phyloP scores from a whole-genome alignment of 2,888 invertebrate species.

The Diarsia rubi region DNA sequence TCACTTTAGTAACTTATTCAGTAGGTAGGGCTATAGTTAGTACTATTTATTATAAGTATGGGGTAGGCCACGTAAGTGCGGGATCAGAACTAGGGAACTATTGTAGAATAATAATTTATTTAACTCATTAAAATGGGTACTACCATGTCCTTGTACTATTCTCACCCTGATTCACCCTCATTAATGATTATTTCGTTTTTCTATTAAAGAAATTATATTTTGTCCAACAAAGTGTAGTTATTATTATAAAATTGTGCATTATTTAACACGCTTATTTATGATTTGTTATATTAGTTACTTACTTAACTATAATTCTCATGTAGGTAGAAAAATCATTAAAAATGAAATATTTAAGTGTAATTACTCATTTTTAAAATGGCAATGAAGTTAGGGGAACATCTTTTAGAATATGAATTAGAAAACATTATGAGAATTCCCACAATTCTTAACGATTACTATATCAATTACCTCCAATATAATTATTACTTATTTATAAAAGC shows the following conservation, averaged over 20 bases:
- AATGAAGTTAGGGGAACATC: slow-evolving; percentile 55
- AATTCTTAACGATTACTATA: slow-evolving; percentile 7
- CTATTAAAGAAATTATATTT: slow-evolving; percentile 11
- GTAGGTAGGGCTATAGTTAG: slow-evolving; percentile 57
- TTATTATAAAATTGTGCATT: slow-evolving; percentile 20
- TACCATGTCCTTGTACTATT: slow-evolving; percentile 25
- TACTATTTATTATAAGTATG: slow-evolving; percentile 44
- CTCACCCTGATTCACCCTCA: neutral
- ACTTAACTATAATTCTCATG: slow-evolving; percentile 11
- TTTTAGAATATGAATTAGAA: slow-evolving; percentile 34
- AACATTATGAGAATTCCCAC: slow-evolving; percentile 13
- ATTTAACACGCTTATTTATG: slow-evolving; percentile 32
- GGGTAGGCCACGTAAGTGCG: slow-evolving; percentile 64
- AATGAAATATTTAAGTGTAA: slow-evolving; percentile 39
- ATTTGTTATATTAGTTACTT: slow-evolving; percentile 20
- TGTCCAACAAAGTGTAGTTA: slow-evolving; percentile 32
- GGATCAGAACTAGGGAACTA: slow-evolving; percentile 64
- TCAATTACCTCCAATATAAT: slow-evolving; percentile 29
- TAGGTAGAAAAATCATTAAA: slow-evolving; percentile 52
- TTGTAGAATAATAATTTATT: slow-evolving; percentile 52
- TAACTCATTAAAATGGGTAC: slow-evolving; percentile 37
- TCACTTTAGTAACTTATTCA: slow-evolving; percentile 30
- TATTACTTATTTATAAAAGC: slow-evolving; percentile 43
- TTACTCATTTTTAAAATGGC: slow-evolving; percentile 22
- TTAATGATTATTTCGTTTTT: neutral